Base-by-base conservation (phyloP, 2,888 invertebrate genomes). In the Phortica okadai region DNA sequence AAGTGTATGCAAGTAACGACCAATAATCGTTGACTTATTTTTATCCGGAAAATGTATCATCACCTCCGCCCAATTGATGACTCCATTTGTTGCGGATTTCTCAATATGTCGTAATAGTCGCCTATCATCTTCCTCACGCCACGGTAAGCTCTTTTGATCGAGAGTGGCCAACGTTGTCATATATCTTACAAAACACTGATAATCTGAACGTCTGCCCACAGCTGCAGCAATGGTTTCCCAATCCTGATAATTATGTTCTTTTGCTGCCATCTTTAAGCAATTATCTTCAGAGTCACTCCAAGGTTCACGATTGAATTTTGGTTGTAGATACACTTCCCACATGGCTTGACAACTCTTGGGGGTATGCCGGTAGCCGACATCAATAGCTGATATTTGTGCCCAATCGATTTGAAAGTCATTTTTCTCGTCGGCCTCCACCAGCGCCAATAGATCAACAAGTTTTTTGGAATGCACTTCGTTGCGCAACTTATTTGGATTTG, bases 61-160 rank as follows among this genome's bases (percentile, higher is more conserved):
- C 7, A 96, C 94, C 87, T 93, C 94, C 3, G 93, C 93, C 97
- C 97, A 97, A 0, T 95, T 95, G 79, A 96, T 95, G 67, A 93
- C 93, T 77, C 93, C 92, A 21, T 95, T 95, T 75, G 94, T 92
- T 79, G 92, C 93, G 80, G 94, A 93, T 78, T 91, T 92, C n/a
- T 94, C 93, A 0, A 97, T 93, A 1, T 95, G 90, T 75, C 93
- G 92, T 54, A 92, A 87, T 2, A 98, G 91, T 70, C 93, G 92
- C 73, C 93, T 92, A 83, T 96, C 95, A 88, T 98, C 97, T 67
- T 93, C 93, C 11, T 90, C 87, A 0, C 93, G 92, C 95, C 97
- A 97, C 79, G 82, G 83, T 0, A 58, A 62, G 8, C 14, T 0
- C 10, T 16, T 62, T 21, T 62, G n/a, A 62, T 62, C 25, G 10